Percentiles rank a stretch among this genome's conserved stretches.
phyloP scores from a whole-genome alignment of 2,113 vertebrate genomes.

The Poicephalus gulielmi region DNA sequence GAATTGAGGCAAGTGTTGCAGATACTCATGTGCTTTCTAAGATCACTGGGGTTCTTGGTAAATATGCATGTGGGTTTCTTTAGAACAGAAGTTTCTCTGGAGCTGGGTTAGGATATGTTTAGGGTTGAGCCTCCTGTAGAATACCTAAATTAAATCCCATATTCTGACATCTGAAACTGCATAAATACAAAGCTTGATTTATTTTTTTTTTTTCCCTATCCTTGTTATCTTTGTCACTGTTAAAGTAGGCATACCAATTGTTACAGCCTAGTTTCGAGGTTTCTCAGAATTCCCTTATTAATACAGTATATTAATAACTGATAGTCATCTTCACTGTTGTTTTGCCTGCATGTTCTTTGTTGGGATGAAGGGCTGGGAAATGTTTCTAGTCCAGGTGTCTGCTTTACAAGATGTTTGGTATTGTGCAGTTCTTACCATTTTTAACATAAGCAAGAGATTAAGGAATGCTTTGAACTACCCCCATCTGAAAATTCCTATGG shows the following conservation, averaged over 20 bases:
- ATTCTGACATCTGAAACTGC: neutral
- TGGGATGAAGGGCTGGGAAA: neutral
- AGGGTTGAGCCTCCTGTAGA: neutral
- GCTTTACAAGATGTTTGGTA: neutral
- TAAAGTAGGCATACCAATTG: neutral
- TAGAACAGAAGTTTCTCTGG: neutral
- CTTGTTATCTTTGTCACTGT: neutral
- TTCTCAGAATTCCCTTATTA: neutral
- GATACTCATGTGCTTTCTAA: neutral
- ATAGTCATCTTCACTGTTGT: neutral
- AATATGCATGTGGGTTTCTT: neutral
- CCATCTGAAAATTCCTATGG: neutral
- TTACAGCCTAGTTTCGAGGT: neutral
- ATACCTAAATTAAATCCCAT: neutral
- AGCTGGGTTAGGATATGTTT: neutral
- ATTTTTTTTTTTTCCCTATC: neutral
- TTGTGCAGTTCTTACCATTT: neutral
- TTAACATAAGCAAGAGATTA: neutral
- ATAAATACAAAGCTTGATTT: neutral
- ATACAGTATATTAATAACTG: neutral
- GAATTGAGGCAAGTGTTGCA: neutral
- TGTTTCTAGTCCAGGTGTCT: neutral
- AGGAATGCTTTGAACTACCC: neutral
- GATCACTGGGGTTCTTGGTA: neutral
- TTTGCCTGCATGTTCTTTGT: neutral